Evolutionary conservation across 2,888 invertebrate genomes (phyloP).

Genomic region (Selenia dentaria): DNA sequence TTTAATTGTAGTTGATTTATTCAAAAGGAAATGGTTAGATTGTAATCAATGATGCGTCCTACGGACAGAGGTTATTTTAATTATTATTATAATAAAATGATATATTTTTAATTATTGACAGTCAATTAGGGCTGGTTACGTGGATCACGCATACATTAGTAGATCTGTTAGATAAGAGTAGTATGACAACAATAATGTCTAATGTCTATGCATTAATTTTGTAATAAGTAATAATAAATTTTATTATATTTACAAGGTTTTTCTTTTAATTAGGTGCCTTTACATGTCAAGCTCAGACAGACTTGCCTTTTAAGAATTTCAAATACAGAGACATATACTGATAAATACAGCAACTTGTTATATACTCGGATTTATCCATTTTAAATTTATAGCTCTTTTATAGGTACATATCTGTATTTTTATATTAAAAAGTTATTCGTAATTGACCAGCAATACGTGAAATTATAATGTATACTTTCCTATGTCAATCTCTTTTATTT

Average conservation of each 20-base stretch:
- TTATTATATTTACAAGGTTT: constrained; percentile 3
- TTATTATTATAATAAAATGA: background rate
- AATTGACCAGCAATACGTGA: too few species aligned
- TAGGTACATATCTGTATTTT: too few species aligned
- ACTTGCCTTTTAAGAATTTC: too few species aligned
- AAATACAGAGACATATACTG: too few species aligned
- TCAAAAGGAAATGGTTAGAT: constrained; percentile 9
- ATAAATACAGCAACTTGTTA: too few species aligned
- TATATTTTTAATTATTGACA: constrained; percentile 1
- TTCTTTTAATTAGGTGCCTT: constrained; percentile 13
- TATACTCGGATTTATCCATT: too few species aligned
- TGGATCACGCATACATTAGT: constrained; percentile 16
- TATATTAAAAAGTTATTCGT: too few species aligned
- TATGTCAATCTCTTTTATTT: too few species aligned
- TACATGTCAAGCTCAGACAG: too few species aligned
- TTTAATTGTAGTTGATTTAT: background rate
- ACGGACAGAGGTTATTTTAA: background rate
- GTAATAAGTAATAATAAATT: constrained; percentile 19
- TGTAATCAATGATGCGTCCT: constrained; percentile 1
- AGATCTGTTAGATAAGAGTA: constrained; percentile 34
- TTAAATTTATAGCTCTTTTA: too few species aligned
- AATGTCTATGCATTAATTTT: constrained; percentile 22
- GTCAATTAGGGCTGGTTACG: constrained; percentile 24
- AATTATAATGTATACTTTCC: too few species aligned
- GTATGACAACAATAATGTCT: constrained; percentile 22